Conservation (phyloP, 2,797 vertebrate species). For the Harpagifer antarcticus region DNA sequence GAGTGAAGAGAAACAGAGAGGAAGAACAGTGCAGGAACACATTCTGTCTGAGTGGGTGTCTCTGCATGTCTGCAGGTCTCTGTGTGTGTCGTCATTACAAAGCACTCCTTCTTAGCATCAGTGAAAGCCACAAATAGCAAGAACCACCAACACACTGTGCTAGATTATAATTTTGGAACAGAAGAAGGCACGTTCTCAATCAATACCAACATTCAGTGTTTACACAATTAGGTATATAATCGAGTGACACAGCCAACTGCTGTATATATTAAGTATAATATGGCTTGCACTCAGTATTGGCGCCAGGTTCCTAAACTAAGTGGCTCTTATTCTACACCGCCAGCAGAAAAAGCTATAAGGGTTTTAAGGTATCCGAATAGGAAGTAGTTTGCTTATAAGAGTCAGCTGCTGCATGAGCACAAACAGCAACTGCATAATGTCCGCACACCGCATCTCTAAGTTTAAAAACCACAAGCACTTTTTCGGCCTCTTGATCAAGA, state of each 20-base stretch:
- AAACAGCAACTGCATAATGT: background rate
- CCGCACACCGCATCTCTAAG: conserved; percentile 4
- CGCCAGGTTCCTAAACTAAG: background rate
- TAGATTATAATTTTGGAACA: conserved; percentile 26
- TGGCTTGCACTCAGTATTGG: background rate
- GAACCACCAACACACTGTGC: conserved; percentile 31
- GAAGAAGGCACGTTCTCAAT: conserved; percentile 19
- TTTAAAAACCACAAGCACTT: background rate
- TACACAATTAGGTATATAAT: conserved; percentile 8
- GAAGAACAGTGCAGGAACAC: conserved; percentile 28
- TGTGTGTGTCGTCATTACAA: conserved; percentile 48
- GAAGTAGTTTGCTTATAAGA: conserved; percentile 6
- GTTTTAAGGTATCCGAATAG: conserved; percentile 4
- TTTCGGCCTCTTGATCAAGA: conserved; percentile 4
- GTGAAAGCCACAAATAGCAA: conserved; percentile 62
- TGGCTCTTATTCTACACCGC: background rate
- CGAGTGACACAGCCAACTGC: conserved; percentile 9
- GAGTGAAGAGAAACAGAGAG: conserved; percentile 35
- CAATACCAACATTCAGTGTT: conserved; percentile 15
- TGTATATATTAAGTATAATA: background rate
- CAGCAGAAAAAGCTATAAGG: conserved; percentile 7
- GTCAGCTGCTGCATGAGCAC: conserved; percentile 12
- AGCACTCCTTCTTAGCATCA: conserved; percentile 59
- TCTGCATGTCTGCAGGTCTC: conserved; percentile 15
- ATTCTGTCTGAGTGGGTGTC: conserved; percentile 29